phyloP scores from a whole-genome alignment of 2,113 vertebrate species.

The Guaruba guarouba region DNA sequence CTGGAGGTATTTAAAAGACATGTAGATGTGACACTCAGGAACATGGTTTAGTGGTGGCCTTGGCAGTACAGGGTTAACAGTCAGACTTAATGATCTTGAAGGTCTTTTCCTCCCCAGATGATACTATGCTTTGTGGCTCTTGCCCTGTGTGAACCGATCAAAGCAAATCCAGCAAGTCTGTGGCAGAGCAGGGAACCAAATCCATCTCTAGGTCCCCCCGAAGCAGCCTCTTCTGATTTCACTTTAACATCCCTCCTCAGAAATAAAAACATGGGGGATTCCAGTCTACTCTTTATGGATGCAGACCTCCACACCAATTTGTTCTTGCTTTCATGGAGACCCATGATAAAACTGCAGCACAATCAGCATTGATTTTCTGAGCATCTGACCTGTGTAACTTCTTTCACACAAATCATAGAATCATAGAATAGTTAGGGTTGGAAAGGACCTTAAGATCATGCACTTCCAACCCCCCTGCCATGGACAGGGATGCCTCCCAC shows the following conservation, averaged over 20 bases:
- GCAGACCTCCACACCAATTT: background rate
- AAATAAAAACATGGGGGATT: background rate
- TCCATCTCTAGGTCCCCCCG: background rate
- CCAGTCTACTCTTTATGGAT: background rate
- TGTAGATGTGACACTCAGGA: background rate
- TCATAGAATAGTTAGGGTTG: too few species aligned
- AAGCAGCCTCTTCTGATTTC: background rate
- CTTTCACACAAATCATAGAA: background rate
- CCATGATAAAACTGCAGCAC: background rate
- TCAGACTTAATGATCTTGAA: background rate
- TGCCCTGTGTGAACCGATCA: fast-evolving
- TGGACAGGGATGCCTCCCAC: too few species aligned
- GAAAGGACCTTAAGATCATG: too few species aligned
- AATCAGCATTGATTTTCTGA: background rate
- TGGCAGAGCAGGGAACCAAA: background rate
- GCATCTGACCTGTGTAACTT: background rate
- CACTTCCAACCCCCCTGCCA: too few species aligned
- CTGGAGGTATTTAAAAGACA: background rate
- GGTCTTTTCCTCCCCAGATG: background rate
- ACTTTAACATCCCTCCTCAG: background rate
- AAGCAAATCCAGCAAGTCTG: background rate
- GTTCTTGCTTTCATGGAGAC: background rate
- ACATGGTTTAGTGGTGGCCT: background rate
- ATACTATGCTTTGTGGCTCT: background rate
- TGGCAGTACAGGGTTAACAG: background rate